Evolutionary conservation across 1,140 invertebrate genomes (phyloP).

Genomic region (Diorhabda carinulata): DNA sequence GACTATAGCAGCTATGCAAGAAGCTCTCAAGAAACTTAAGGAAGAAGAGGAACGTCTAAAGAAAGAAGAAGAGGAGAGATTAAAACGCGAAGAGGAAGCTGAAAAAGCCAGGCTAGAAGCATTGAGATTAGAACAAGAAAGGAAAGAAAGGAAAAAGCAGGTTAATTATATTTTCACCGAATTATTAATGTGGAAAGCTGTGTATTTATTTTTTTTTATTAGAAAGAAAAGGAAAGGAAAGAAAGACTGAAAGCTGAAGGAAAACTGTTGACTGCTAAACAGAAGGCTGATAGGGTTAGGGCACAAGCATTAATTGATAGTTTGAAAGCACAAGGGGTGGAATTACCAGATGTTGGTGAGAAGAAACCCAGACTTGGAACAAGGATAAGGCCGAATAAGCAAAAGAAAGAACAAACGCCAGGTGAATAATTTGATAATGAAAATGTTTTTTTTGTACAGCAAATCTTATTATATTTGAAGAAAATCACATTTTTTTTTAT

Average conservation of each 20-base stretch:
- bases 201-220: not conserved
- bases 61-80: conserved; percentile 77
- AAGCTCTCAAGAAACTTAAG: conserved; percentile 79
- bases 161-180: not conserved
- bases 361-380: conserved; percentile 71
- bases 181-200: too few relatives aligned
- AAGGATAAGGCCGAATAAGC: conserved; percentile 68
- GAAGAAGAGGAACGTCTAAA: conserved; percentile 82
- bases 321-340: conserved; percentile 77
- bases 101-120: conserved; percentile 71
- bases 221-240: conserved; percentile 78
- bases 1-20: conserved; percentile 83
- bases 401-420: conserved; percentile 51
- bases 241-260: conserved; percentile 92
- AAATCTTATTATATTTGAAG: not conserved
- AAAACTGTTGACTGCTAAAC: conserved; percentile 87
- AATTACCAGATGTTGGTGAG: conserved; percentile 64
- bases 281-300: conserved; percentile 83
- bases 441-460: not conserved
- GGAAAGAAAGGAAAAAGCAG: conserved; percentile 86
- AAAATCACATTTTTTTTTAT: too few relatives aligned
- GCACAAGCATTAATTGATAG: conserved; percentile 85
- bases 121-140: conserved; percentile 72
- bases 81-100: conserved; percentile 68
- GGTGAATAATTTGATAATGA: conserved; percentile 3